phyloP scores from a whole-genome alignment of 1,140 invertebrate species.

The Saccostrea cuccullata region DNA sequence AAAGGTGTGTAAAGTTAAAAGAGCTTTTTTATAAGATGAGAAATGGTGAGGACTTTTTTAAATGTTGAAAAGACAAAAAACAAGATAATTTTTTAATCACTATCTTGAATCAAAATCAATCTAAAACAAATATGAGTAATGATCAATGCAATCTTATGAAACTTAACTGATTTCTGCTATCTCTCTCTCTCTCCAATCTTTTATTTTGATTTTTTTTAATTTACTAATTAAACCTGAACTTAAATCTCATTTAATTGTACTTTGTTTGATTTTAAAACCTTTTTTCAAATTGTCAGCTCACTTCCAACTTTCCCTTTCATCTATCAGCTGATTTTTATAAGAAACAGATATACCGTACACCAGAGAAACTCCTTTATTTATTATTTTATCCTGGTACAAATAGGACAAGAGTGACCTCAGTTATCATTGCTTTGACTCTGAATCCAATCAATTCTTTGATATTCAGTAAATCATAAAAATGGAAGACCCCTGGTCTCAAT shows the following conservation, averaged over 20 bases:
- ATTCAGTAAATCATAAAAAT: constrained; percentile 16
- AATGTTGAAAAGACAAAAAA: neutral
- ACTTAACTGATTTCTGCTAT: neutral
- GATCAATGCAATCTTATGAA: neutral
- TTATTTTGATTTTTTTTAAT: neutral
- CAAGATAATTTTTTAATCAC: neutral
- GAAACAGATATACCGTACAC: neutral
- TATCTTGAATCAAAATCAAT: neutral
- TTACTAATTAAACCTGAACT: neutral
- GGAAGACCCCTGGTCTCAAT: neutral
- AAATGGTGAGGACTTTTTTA: neutral
- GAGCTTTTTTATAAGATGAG: neutral
- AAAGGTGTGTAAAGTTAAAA: too few species aligned
- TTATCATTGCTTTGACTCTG: neutral
- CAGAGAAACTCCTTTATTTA: neutral
- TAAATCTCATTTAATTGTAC: neutral
- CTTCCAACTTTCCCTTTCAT: too few species aligned
- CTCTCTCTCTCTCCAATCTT: neutral
- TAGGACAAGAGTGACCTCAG: neutral
- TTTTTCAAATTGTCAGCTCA: too few species aligned
- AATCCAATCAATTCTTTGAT: neutral
- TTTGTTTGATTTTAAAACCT: too few species aligned
- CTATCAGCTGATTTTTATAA: neutral
- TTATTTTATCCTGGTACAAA: neutral
- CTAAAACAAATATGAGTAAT: neutral